Conservation (phyloP, 1,140 invertebrate species). For the Oreohelix idahoensis region DNA sequence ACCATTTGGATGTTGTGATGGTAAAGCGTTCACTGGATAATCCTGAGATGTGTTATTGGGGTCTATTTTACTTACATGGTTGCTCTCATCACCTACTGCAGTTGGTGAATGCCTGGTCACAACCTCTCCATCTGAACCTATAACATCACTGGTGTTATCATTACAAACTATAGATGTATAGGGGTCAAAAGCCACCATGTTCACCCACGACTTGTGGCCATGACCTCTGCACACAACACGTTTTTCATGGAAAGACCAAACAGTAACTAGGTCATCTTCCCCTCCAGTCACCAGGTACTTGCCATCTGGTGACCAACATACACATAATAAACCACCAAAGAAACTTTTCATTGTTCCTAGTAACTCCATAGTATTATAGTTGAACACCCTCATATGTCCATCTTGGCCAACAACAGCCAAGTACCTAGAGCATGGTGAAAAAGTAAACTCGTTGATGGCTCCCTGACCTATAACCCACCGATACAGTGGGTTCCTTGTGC, state of each 20-base stretch:
- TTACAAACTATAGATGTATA: conserved; percentile 80
- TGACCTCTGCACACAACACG: conserved; percentile 95
- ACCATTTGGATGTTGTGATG: conserved; percentile 46
- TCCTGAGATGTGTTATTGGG: background rate
- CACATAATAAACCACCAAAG: conserved; percentile 94
- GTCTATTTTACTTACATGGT: conserved; percentile 18
- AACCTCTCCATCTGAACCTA: conserved; percentile 28
- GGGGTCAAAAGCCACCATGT: conserved; percentile 95
- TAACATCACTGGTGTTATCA: conserved; percentile 43
- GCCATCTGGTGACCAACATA: conserved; percentile 98
- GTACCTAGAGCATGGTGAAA: conserved; percentile 94
- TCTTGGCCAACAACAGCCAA: conserved; percentile 88
- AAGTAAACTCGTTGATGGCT: conserved; percentile 96
- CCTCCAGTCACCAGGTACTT: conserved; percentile 96
- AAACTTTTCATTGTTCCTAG: conserved; percentile 88
- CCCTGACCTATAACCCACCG: conserved; percentile 79
- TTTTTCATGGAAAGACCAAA: conserved; percentile 94
- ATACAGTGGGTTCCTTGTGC: conserved; percentile 94
- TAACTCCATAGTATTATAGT: conserved; percentile 98
- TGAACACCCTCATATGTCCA: conserved; percentile 96
- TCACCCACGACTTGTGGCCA: conserved; percentile 94
- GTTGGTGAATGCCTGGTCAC: background rate
- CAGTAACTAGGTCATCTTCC: conserved; percentile 97
- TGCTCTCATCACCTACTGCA: conserved; percentile 66
- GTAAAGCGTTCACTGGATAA: background rate